These are phyloP conservation scores for Camponotus floridanus DNA, from an alignment of 1,140 invertebrate species.

Conservation along the genomic window DNA sequence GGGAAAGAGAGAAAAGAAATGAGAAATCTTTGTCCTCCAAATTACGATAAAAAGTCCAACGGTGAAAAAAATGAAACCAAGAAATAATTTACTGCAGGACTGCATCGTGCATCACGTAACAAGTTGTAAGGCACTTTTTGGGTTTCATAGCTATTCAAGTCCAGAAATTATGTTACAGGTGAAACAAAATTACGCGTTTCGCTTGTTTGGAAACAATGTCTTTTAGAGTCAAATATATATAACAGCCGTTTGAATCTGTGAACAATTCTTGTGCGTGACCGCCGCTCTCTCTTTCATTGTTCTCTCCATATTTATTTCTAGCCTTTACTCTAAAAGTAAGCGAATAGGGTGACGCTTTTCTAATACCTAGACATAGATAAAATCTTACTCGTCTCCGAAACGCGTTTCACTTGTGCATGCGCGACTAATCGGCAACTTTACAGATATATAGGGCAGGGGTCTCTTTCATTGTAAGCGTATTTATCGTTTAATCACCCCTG, in stretches of 20 bases:
- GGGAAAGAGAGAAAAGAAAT: not conserved
- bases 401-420: constrained; percentile 53
- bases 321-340: not conserved
- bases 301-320: not conserved
- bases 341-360: not conserved
- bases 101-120: not conserved
- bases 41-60: not conserved
- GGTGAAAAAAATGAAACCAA: not conserved
- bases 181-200: not conserved
- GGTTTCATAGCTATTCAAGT: not conserved
- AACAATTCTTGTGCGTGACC: constrained; percentile 62
- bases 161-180: not conserved
- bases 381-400: constrained; percentile 16
- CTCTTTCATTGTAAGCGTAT: constrained; percentile 43
- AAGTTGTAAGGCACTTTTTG: not conserved
- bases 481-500: constrained; percentile 69
- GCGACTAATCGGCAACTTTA: constrained; percentile 77
- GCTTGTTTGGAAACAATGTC: not conserved
- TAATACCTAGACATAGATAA: not conserved
- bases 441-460: constrained; percentile 77
- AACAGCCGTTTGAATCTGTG: not conserved
- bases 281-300: constrained; percentile 53
- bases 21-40: not conserved
- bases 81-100: not conserved
- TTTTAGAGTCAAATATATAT: not conserved